Base-by-base conservation (phyloP, 2,888 invertebrate species). In the Amblyjoppa fuscipennis region DNA sequence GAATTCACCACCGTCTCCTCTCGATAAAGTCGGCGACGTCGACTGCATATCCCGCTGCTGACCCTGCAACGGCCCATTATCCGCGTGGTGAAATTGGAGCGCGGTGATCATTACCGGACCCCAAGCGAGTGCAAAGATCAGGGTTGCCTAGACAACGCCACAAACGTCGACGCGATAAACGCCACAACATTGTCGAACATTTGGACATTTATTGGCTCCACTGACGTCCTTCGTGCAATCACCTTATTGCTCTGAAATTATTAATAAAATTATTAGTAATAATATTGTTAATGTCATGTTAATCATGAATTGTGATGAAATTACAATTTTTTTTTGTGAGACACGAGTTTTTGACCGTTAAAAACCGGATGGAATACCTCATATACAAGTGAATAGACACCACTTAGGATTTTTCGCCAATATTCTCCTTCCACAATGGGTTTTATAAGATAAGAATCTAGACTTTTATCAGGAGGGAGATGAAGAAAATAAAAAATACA, bases 71-170 rank as follows among this genome's bases (percentile, higher is more conserved):
- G 90, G 86, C 73, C 88, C 90, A 88, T 92, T 92, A 79, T 92
- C 92, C 71, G 90, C 88, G 85, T 93, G 92, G 83, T 93, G 95
- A 89, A 95, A 94, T 85, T 93, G 93, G 68, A 93, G 90, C 9
- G 94, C 92, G 9, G 94, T 94, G 79, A 95, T 93, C 90, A 95
- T 94, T 85, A 95, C 92, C 85, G 95, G 91, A 77, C 94, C 94
- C 95, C 95, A 95, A 9, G 94, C 93, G 79, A 95, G 92, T 56
- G 94, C 93, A 83, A 95, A 91, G 71, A 94, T 91, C 87, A 95
- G 89, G 68, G 95, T 93, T 85, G 95, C 95, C 53, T 94, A 94
- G 84, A 94, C 91, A 93, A 93, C 95, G 95, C 83, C 95, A 93
- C 85, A 95, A 93, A 53, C 92, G 89, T 56, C 92, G 85, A 25